These are phyloP conservation scores for Hydriomena furcata DNA, from an alignment of 2,888 invertebrate genomes.

Conservation along the genomic window DNA sequence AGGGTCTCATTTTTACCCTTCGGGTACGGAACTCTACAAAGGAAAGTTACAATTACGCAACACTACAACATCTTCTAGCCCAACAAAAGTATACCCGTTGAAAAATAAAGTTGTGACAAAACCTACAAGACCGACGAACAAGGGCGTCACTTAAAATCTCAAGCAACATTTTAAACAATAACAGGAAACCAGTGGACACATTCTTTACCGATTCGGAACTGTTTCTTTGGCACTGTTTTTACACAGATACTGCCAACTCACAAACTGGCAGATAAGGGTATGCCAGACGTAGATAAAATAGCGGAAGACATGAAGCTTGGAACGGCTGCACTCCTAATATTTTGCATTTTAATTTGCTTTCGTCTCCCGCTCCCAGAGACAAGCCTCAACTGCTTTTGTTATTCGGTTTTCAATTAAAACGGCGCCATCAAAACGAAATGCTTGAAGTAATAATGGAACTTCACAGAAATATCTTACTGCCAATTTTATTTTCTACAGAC, in stretches of 20 bases:
- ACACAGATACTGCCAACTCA: slow-evolving; percentile 42
- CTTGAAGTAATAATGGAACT: slow-evolving; percentile 31
- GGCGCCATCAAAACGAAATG: slow-evolving; percentile 30
- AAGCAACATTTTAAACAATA: slow-evolving; percentile 7
- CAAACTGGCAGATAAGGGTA: slow-evolving; percentile 48
- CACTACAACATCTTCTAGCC: too few species aligned
- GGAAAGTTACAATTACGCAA: too few species aligned
- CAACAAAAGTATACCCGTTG: too few species aligned
- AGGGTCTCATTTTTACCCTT: too few species aligned
- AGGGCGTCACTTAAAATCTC: too few species aligned
- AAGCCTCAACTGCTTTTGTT: slow-evolving; percentile 40
- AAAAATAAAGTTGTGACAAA: too few species aligned
- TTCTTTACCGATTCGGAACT: slow-evolving; percentile 21
- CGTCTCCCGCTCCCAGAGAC: slow-evolving; percentile 35
- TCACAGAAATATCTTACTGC: slow-evolving; percentile 11
- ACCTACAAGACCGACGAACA: too few species aligned
- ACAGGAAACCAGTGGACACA: slow-evolving; percentile 14
- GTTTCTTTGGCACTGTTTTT: slow-evolving; percentile 43
- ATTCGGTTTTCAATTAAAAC: slow-evolving; percentile 47
- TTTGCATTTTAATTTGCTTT: slow-evolving; percentile 55
- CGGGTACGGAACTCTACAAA: too few species aligned
- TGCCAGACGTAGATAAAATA: slow-evolving; percentile 54
- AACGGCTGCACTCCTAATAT: slow-evolving; percentile 47
- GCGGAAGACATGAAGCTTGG: slow-evolving; percentile 42
- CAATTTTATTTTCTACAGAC: not conserved